Conservation (phyloP, 2,888 invertebrate species). For the Drosophila siamana region DNA sequence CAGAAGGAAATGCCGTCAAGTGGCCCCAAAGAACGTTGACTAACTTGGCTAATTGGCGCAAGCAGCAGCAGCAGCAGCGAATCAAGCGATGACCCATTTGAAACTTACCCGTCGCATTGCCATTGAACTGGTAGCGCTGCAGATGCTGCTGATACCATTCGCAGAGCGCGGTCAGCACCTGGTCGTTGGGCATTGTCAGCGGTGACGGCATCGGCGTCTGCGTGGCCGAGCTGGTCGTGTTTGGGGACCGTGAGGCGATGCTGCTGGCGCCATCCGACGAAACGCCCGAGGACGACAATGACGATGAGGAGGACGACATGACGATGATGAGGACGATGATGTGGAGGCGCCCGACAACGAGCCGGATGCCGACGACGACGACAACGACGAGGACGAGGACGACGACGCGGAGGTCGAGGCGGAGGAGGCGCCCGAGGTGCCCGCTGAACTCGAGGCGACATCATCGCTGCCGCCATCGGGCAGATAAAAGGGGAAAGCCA, state of each 20-base stretch:
- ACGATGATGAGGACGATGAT: constrained; percentile 49
- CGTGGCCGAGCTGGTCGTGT: constrained; percentile 83
- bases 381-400: constrained; percentile 47
- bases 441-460: constrained; percentile 74
- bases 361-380: constrained; percentile 47
- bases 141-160: constrained; percentile 81
- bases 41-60: constrained; percentile 42
- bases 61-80: constrained; percentile 38
- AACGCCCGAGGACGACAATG: constrained; percentile 53
- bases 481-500: constrained; percentile 86
- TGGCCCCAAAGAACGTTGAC: constrained; percentile 29
- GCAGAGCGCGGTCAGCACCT: constrained; percentile 84
- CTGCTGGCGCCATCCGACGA: constrained; percentile 76
- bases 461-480: constrained; percentile 85
- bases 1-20: constrained; percentile 52
- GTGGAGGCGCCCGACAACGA: constrained; percentile 38
- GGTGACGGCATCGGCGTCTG: constrained; percentile 83
- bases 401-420: constrained; percentile 49
- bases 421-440: constrained; percentile 59
- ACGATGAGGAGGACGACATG: constrained; percentile 50
- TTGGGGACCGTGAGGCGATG: constrained; percentile 83
- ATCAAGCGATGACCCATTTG: constrained; percentile 64
- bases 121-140: constrained; percentile 66
- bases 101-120: constrained; percentile 77
- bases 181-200: constrained; percentile 79